Evolutionary conservation across 2,113 vertebrate species (phyloP), one percentile per base, ranked within the genome.

Genomic region (Axis porcinus): DNA sequence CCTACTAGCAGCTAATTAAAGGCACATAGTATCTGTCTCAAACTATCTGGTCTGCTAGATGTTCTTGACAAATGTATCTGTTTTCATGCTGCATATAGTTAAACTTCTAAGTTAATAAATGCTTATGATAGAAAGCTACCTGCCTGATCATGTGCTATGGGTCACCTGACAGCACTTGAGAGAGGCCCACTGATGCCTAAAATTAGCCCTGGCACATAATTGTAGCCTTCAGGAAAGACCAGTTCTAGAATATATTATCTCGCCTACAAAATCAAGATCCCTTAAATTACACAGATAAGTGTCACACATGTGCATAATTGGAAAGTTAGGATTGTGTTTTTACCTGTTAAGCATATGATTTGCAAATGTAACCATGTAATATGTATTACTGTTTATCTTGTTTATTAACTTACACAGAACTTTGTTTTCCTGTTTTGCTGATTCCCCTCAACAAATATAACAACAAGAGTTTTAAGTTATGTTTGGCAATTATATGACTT

Each of bases 91-190:
- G 45, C 85, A 94, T 60, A 82, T 4, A 92, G 74, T 58, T 92
- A 94, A 95, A 86, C 17, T 57, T 94, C 79, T 86, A 91, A 97
- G 95, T 93, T 92, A 92, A 91, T 96, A 97, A 95, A 94, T 97
- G 86, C 70, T 64, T 92, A 40, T 36, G 47, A n/a, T 86, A 93
- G 90, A 97, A 97, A 93, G 47, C 92, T 88, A 94, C 76, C 87
- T 98, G 52, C 91, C 21, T 14, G 52, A 91, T 28, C 88, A 94
- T 4, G 5, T 67, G 90, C 33, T 87, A 17, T 81, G 15, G 21
- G 89, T 95, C 88, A 96, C 64, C 89, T 96, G 92, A 98, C 81
- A 98, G n/a, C 64, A 86, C 70, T 89, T 88, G 11, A 47, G 82
- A 97, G 60, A 90, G 21, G 10, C 60, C 12, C 60, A 89, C 0